Evolutionary conservation across 1,140 invertebrate species (phyloP).

Genomic region (Ephestia elutella): DNA sequence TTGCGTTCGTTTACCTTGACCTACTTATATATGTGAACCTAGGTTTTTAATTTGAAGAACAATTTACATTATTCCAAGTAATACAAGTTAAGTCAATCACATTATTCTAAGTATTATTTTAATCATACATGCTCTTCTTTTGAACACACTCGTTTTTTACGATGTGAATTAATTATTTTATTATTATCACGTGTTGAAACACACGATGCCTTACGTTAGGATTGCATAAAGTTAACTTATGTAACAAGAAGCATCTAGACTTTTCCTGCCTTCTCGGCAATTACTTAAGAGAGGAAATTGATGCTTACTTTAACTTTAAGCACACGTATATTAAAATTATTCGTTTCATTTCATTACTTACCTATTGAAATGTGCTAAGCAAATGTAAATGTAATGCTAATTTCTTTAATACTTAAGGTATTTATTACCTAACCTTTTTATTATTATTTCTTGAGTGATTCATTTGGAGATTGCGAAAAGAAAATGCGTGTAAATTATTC

Average conservation of each 20-base stretch:
- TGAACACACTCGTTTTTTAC: background rate
- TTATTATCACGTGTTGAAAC: background rate
- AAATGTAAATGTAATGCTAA: no score
- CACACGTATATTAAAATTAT: background rate
- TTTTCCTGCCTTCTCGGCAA: background rate
- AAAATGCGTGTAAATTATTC: slow-evolving; percentile 26
- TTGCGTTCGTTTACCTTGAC: no score
- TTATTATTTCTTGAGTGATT: background rate
- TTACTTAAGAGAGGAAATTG: background rate
- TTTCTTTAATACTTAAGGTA: no score
- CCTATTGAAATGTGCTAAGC: background rate
- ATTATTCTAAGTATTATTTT: no score
- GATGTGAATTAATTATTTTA: slow-evolving; percentile 2
- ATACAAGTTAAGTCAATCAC: no score
- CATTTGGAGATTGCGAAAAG: background rate
- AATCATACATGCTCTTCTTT: background rate
- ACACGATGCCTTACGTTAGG: background rate
- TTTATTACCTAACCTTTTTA: no score
- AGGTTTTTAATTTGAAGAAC: no score
- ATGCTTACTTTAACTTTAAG: background rate
- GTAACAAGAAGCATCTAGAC: background rate
- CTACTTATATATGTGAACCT: no score
- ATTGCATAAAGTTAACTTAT: background rate
- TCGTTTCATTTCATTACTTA: background rate
- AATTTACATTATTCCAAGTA: no score